These are phyloP conservation scores for Drosophila conformis DNA, from an alignment of 2,888 invertebrate species.

Conservation along the genomic window DNA sequence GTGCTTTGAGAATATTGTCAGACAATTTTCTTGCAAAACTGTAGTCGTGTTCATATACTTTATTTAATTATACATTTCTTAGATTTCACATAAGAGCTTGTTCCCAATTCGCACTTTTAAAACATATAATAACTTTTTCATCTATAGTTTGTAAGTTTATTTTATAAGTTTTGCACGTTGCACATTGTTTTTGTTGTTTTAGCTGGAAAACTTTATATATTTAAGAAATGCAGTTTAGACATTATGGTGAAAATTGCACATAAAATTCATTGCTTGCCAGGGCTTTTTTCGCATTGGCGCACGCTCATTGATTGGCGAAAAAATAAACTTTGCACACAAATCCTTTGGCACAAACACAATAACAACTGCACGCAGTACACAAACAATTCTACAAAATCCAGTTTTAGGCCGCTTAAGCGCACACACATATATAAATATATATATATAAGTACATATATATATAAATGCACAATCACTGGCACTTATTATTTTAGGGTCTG, in stretches of 20 bases:
- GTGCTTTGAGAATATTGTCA: not conserved
- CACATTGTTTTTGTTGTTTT: not conserved
- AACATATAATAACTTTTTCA: not conserved
- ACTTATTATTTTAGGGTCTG: slow-evolving; percentile 46
- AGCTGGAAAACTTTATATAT: not conserved
- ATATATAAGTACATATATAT: slow-evolving; percentile 11
- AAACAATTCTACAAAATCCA: slow-evolving; percentile 73
- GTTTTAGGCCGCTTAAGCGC: slow-evolving; percentile 46
- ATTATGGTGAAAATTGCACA: slow-evolving; percentile 5
- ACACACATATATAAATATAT: slow-evolving; percentile 16
- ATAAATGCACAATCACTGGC: slow-evolving; percentile 26
- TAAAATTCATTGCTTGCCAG: slow-evolving; percentile 10
- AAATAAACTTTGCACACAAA: slow-evolving; percentile 49
- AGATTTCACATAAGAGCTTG: not conserved
- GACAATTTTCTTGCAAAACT: not conserved
- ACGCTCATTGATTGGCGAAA: slow-evolving; percentile 47
- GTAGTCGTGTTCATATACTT: not conserved
- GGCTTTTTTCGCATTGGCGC: slow-evolving; percentile 23
- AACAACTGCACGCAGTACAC: slow-evolving; percentile 38
- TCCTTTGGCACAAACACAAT: slow-evolving; percentile 54
- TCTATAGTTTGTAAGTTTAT: not conserved
- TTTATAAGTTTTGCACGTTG: slow-evolving; percentile 2
- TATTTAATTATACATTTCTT: not conserved
- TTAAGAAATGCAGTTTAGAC: slow-evolving; percentile 3
- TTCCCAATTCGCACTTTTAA: not conserved